These are phyloP conservation scores for Mallotus villosus DNA, from an alignment of 2,797 vertebrate species.

Conservation along the genomic window DNA sequence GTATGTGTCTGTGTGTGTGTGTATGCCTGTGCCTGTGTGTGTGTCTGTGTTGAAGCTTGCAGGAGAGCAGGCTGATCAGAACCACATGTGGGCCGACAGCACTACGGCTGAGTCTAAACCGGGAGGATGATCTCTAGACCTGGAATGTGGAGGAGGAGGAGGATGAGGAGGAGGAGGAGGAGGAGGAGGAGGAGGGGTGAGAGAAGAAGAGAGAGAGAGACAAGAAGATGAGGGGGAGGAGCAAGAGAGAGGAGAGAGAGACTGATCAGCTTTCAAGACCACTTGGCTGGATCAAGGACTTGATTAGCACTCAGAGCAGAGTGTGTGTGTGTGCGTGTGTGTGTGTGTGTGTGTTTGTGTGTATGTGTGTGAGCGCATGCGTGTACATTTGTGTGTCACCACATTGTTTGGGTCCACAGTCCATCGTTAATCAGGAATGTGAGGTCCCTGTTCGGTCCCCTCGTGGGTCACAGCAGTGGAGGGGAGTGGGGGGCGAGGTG, in stretches of 20 bases:
- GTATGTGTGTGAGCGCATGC: background rate
- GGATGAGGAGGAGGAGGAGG: background rate
- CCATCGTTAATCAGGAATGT: constrained; percentile 25
- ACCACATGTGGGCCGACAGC: background rate
- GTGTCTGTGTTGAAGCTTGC: background rate
- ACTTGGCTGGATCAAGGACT: background rate
- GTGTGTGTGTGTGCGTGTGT: background rate
- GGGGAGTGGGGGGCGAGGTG: background rate
- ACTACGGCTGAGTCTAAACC: background rate
- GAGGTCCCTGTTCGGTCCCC: background rate
- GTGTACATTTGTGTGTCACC: background rate
- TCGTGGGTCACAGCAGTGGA: constrained; percentile 4
- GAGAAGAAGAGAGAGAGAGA: background rate
- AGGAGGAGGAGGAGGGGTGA: background rate
- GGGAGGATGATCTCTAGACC: background rate
- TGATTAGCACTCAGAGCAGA: background rate
- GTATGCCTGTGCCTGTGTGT: background rate
- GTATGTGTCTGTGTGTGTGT: background rate
- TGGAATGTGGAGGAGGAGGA: background rate
- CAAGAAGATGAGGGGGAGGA: background rate
- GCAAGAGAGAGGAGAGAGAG: background rate
- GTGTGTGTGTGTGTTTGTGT: background rate
- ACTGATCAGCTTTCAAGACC: no score
- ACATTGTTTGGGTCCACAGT: constrained; percentile 7
- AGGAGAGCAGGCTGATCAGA: constrained; percentile 5